Percentiles rank a stretch among this genome's conserved stretches.
phyloP scores from a whole-genome alignment of 1,140 invertebrate species.

The Drosophila nebulosa region DNA sequence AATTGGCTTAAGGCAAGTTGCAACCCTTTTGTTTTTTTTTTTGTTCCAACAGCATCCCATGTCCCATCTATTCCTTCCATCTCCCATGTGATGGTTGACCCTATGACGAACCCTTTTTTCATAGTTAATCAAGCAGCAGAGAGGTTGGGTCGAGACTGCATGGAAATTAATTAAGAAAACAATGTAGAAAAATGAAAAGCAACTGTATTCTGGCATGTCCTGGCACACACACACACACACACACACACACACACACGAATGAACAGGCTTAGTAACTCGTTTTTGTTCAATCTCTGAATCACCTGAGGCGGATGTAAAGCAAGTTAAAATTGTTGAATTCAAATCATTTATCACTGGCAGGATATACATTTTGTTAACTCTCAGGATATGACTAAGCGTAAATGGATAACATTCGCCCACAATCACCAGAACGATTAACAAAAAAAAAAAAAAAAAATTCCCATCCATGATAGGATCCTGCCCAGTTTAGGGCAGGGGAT shows the following conservation, averaged over 20 bases:
- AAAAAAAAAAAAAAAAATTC: neutral
- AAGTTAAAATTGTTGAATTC: neutral
- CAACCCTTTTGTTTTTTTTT: constrained; percentile 29
- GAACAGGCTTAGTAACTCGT: too few species aligned
- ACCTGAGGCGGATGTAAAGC: neutral
- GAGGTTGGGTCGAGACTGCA: constrained; percentile 27
- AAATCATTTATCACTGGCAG: constrained; percentile 56
- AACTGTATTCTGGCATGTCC: constrained; percentile 27
- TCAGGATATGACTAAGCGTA: constrained; percentile 64
- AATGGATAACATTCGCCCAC: constrained; percentile 14
- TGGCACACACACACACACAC: neutral
- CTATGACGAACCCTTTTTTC: constrained; percentile 17
- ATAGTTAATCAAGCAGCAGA: constrained; percentile 4
- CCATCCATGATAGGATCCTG: too few species aligned
- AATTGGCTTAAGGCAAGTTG: constrained; percentile 56
- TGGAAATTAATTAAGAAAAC: constrained; percentile 70
- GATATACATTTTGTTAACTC: constrained; percentile 25
- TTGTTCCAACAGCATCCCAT: neutral
- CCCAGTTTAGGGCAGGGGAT: too few species aligned
- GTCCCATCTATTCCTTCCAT: constrained; percentile 4
- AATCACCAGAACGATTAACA: neutral
- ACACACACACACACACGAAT: too few species aligned
- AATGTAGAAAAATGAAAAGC: neutral
- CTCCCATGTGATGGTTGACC: constrained; percentile 33
- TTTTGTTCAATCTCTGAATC: neutral